phyloP scores from a whole-genome alignment of 2,113 vertebrate genomes.

The Cephalophus harveyi region DNA sequence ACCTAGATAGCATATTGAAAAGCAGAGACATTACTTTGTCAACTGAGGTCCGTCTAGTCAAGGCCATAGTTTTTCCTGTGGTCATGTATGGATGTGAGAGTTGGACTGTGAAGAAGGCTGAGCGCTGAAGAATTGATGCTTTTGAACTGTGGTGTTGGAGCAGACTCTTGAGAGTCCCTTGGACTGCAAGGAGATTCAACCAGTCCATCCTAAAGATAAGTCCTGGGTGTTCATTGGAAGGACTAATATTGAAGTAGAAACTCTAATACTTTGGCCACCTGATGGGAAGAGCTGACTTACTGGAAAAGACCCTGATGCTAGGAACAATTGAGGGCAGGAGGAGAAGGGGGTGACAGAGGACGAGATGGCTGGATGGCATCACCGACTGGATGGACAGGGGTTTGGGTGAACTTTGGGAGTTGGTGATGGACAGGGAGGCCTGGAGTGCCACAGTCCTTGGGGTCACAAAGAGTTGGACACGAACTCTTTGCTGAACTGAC shows the following conservation, averaged over 20 bases:
- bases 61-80: background rate
- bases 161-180: background rate
- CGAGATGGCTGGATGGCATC: background rate
- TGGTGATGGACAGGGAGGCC: background rate
- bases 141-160: background rate
- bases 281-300: background rate
- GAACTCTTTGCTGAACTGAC: background rate
- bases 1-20: background rate
- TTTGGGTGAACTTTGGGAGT: background rate
- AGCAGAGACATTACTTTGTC: background rate
- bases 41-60: background rate
- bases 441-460: background rate
- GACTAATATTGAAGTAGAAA: background rate
- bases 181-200: background rate
- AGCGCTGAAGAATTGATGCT: background rate
- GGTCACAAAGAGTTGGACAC: accelerated
- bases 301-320: background rate
- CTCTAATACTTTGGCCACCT: background rate
- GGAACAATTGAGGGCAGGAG: background rate
- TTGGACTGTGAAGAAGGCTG: background rate
- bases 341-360: background rate
- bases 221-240: background rate
- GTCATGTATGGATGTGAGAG: background rate
- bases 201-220: background rate
- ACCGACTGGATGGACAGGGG: accelerated